phyloP scores from a whole-genome alignment of 2,888 invertebrate genomes.

The Arge pagana region DNA sequence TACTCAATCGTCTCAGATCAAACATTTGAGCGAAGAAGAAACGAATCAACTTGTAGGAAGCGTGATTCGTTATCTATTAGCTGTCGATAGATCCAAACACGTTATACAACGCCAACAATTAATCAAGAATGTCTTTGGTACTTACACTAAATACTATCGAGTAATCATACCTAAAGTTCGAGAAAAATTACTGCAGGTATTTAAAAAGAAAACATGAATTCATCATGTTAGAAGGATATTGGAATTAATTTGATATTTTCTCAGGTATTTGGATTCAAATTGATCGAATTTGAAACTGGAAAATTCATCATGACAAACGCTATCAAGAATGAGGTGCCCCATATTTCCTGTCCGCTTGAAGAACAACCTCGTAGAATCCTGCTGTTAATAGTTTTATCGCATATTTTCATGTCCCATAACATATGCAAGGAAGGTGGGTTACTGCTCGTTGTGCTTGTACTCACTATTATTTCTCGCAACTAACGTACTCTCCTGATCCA shows the following conservation, averaged over 20 bases:
- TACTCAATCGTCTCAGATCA: conserved; percentile 11
- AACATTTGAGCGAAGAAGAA: conserved; percentile 31
- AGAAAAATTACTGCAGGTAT: conserved; percentile 37
- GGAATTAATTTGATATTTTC: neutral
- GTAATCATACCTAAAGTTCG: conserved; percentile 34
- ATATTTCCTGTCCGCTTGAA: conserved; percentile 38
- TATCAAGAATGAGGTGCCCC: conserved; percentile 35
- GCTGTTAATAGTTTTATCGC: conserved; percentile 59
- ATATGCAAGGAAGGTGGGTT: conserved; percentile 60
- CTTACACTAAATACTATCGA: conserved; percentile 33
- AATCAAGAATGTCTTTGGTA: conserved; percentile 35
- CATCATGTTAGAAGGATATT: neutral
- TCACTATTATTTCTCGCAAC: conserved; percentile 5
- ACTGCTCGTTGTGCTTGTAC: neutral
- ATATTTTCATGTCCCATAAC: conserved; percentile 63
- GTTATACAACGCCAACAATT: conserved; percentile 37
- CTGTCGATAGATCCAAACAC: conserved; percentile 35
- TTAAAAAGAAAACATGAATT: neutral
- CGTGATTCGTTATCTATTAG: conserved; percentile 42
- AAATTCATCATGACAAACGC: conserved; percentile 46
- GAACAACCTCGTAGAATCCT: conserved; percentile 57
- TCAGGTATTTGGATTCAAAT: conserved; percentile 63
- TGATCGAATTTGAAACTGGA: conserved; percentile 55
- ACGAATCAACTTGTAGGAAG: conserved; percentile 33
- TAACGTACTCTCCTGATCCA: conserved; percentile 45